phyloP scores from a whole-genome alignment of 2,113 vertebrate genomes.

The Campylomormyrus tamandua region DNA sequence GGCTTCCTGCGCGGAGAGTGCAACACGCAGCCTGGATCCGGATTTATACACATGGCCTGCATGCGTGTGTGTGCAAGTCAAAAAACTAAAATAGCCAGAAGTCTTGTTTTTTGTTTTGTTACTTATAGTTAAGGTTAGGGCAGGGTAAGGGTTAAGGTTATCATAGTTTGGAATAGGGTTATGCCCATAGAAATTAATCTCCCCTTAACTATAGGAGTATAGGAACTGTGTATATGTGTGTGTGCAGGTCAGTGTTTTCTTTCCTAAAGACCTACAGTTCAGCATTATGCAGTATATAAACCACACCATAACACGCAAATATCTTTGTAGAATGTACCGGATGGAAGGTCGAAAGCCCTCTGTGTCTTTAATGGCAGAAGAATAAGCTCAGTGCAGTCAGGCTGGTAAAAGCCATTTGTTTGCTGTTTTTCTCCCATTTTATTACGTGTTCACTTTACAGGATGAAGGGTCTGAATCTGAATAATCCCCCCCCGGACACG shows the following conservation, averaged over 20 bases:
- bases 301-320: background rate
- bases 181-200: background rate
- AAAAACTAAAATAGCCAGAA: background rate
- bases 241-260: background rate
- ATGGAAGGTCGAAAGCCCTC: background rate
- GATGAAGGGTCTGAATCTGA: constrained; percentile 13
- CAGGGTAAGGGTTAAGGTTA: background rate
- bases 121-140: background rate
- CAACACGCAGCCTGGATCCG: constrained; percentile 34
- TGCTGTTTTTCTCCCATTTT: background rate
- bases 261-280: background rate
- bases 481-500: background rate
- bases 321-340: background rate
- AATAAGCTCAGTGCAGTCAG: background rate
- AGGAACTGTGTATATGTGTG: background rate
- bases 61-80: background rate
- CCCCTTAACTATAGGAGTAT: background rate
- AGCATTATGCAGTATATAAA: background rate
- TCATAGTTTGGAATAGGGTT: too few relatives aligned
- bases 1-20: constrained; percentile 61
- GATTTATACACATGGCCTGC: background rate
- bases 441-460: background rate
- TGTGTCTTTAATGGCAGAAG: background rate
- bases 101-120: background rate
- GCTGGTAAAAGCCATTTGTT: background rate